Evolutionary conservation across 2,113 vertebrate genomes (phyloP), one percentile per base, ranked within the genome.

Genomic region (Leucopsar rothschildi): DNA sequence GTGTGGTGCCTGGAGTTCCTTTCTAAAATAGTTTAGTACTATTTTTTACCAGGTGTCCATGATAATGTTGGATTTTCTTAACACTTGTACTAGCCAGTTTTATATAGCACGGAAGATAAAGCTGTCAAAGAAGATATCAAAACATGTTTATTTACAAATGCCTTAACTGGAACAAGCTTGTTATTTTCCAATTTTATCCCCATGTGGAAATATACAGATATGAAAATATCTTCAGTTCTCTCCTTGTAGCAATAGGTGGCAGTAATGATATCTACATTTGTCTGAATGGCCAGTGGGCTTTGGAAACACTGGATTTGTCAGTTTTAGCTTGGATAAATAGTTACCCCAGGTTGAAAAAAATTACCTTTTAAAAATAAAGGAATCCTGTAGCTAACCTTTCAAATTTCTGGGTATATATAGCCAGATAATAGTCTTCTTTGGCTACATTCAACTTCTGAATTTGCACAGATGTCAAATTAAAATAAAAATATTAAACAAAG

Each of bases 201-300:
- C 22, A 44, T 35, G 56, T 76, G 35, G 60, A 75, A 71, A 87
- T 78, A 75, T 2, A 42, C 4, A n/a, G 59, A 53, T 50, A 77
- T 25, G 55, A 88, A 93, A 88, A 49, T 20, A 70, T 47, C 22
- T 96, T 92, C 79, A 94, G 3, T 96, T 95, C 60, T 81, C 31
- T 63, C 21, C 23, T 90, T 83, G 21, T 60, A 94, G 81, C 96
- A 93, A 96, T 94, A 97, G 96, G 92, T 97, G 95, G 96, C 96
- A 96, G 94, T 95, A 93, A 86, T 33, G 92, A 93, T 92, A 97
- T 70, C 96, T 90, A 64, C 56, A 92, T 93, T 55, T 90, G 17
- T 23, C 52, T 63, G 63, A 50, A 40, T 20, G 79, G 37, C 31
- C 76, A 45, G 56, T 60, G 39, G 87, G 56, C 47, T 69, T 86